Conservation (phyloP, 2,113 vertebrate species). For the Nesogale talazaci region DNA sequence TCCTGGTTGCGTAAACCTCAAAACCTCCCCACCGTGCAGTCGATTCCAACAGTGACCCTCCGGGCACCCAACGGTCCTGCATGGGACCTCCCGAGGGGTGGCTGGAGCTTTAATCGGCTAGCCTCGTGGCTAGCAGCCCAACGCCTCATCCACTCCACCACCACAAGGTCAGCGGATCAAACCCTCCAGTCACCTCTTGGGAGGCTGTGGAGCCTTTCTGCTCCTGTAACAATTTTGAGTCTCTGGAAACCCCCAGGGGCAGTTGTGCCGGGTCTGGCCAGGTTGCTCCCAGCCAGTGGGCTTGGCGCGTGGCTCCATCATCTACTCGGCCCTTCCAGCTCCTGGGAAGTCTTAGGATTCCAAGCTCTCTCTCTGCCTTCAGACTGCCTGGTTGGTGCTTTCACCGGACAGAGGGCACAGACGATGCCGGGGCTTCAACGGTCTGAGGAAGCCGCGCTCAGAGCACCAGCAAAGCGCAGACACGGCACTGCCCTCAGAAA, state of each 20-base stretch:
- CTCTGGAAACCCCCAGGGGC: too few relatives aligned
- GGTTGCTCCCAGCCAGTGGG: too few relatives aligned
- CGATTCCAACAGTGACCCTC: too few relatives aligned
- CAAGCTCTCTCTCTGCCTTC: neutral
- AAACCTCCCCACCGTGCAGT: neutral
- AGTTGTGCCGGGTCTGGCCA: too few relatives aligned
- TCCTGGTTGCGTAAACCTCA: neutral
- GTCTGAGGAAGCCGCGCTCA: neutral
- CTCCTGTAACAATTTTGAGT: neutral
- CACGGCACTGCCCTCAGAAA: neutral
- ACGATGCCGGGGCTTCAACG: neutral
- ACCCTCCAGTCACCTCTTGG: neutral
- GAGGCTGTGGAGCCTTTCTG: neutral
- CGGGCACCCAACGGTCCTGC: too few relatives aligned
- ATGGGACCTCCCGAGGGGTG: too few relatives aligned
- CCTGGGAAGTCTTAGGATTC: neutral
- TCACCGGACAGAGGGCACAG: neutral
- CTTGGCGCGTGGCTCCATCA: neutral
- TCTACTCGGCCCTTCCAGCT: neutral
- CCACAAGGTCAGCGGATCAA: too few relatives aligned
- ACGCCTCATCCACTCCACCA: too few relatives aligned
- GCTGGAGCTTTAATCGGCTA: too few relatives aligned
- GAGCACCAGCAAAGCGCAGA: neutral
- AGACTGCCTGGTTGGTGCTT: neutral
- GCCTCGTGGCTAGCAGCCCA: too few relatives aligned